Percentiles rank a stretch among this genome's conserved stretches.
Evolutionary conservation across 2,797 vertebrate species (phyloP).

Genomic region (Falco peregrinus): DNA sequence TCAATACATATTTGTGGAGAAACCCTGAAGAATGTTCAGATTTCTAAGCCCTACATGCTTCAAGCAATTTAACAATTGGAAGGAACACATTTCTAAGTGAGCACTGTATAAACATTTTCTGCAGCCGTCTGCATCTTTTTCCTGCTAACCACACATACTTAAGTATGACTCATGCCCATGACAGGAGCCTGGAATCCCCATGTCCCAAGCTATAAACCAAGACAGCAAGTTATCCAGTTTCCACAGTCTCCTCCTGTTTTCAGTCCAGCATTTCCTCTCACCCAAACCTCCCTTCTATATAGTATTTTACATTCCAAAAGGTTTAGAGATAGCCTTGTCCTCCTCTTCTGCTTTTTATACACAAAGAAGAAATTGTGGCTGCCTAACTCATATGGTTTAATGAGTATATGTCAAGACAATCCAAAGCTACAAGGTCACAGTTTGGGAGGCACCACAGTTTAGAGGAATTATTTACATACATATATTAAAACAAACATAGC

Average conservation of each 20-base stretch:
- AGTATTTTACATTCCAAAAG: not conserved
- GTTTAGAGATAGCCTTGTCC: not conserved
- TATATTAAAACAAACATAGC: not conserved
- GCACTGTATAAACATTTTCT: conserved; percentile 19
- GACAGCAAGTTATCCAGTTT: conserved; percentile 17
- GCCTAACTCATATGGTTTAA: not conserved
- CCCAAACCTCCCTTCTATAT: not conserved
- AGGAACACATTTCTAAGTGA: not conserved
- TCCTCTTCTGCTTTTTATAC: not conserved
- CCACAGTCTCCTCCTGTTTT: not conserved
- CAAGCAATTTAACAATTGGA: not conserved
- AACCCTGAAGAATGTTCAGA: not conserved
- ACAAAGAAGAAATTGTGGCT: not conserved
- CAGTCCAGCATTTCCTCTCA: not conserved
- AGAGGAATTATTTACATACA: not conserved
- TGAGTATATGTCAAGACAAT: not conserved
- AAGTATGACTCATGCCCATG: conserved; percentile 2
- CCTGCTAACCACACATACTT: conserved; percentile 31
- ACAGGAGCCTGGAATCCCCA: conserved; percentile 22
- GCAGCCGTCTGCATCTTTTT: conserved; percentile 5
- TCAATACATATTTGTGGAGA: not conserved
- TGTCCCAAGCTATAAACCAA: not conserved
- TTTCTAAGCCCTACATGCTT: not conserved
- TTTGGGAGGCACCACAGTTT: not conserved
- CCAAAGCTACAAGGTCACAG: not conserved